phyloP scores from a whole-genome alignment of 2,888 invertebrate species.

The Plutella xylostella region DNA sequence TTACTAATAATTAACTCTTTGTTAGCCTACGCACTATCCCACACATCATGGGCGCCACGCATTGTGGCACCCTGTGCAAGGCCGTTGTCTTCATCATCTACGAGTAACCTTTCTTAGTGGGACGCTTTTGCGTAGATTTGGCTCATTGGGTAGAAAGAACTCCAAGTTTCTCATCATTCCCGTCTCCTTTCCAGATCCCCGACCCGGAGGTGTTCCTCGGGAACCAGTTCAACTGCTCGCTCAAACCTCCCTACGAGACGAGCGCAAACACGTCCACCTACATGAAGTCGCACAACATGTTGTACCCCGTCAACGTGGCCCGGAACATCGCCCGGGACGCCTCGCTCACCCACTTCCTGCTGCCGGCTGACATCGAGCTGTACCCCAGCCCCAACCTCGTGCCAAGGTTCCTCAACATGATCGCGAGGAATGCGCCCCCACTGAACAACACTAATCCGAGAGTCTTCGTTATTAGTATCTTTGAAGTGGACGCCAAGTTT shows the following conservation, averaged over 20 bases:
- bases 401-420: conserved; percentile 86
- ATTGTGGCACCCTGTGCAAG: no score
- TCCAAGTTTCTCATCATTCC: not conserved
- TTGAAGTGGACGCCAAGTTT: conserved; percentile 79
- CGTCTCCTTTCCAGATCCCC: conserved; percentile 72
- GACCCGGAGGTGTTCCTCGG: conserved; percentile 71
- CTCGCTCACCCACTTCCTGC: conserved; percentile 83
- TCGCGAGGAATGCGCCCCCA: conserved; percentile 78
- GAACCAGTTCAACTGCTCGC: conserved; percentile 78
- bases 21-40: no score
- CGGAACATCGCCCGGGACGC: conserved; percentile 89
- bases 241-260: conserved; percentile 76
- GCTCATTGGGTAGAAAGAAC: no score
- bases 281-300: conserved; percentile 81
- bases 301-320: conserved; percentile 92
- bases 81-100: no score
- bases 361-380: conserved; percentile 91
- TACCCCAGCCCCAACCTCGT: conserved; percentile 89
- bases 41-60: no score
- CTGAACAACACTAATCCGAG: conserved; percentile 69
- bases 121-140: no score
- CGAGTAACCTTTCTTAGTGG: no score
- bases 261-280: conserved; percentile 76
- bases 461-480: conserved; percentile 90
- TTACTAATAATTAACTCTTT: no score